These are phyloP conservation scores for Caenorhabditis remanei DNA, from an alignment of 1,140 invertebrate species.

Conservation along the genomic window DNA sequence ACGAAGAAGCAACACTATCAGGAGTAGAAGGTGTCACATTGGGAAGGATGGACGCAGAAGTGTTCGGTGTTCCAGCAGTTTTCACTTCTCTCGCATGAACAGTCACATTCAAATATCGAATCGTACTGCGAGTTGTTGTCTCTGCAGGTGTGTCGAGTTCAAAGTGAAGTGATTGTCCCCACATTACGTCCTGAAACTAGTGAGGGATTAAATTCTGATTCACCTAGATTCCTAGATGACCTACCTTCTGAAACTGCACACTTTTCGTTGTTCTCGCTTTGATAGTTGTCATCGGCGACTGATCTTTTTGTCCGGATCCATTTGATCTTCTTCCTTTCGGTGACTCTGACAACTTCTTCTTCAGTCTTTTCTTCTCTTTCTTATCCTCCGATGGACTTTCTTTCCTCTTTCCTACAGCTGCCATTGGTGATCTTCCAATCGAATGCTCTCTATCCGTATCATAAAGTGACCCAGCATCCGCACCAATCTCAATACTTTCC, in stretches of 20 bases:
- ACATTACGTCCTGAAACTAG: conserved; percentile 69
- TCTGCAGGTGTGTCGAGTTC: conserved; percentile 61
- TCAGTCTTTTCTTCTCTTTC: conserved; percentile 61
- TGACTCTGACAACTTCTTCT: conserved; percentile 60
- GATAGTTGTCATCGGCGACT: conserved; percentile 30
- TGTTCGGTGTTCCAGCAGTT: conserved; percentile 25
- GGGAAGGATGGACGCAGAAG: neutral
- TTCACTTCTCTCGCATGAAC: conserved; percentile 66
- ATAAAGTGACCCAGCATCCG: conserved; percentile 52
- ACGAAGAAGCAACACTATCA: conserved; percentile 16
- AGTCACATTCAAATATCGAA: conserved; percentile 72
- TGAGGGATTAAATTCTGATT: neutral
- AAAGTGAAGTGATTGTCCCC: conserved; percentile 76
- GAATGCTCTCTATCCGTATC: conserved; percentile 2
- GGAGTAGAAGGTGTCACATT: conserved; percentile 13
- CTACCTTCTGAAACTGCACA: conserved; percentile 33
- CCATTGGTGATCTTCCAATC: conserved; percentile 22
- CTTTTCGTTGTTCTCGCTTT: conserved; percentile 56
- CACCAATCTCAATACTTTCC: conserved; percentile 56
- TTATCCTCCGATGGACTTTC: conserved; percentile 60
- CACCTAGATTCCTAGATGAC: neutral
- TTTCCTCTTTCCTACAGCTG: conserved; percentile 32
- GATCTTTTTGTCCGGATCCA: neutral
- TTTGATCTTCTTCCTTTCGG: conserved; percentile 1
- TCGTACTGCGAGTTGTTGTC: neutral